Percentiles rank a stretch among this genome's conserved stretches.
phyloP scores from a whole-genome alignment of 2,113 vertebrate genomes.

The Myotis lucifugus region DNA sequence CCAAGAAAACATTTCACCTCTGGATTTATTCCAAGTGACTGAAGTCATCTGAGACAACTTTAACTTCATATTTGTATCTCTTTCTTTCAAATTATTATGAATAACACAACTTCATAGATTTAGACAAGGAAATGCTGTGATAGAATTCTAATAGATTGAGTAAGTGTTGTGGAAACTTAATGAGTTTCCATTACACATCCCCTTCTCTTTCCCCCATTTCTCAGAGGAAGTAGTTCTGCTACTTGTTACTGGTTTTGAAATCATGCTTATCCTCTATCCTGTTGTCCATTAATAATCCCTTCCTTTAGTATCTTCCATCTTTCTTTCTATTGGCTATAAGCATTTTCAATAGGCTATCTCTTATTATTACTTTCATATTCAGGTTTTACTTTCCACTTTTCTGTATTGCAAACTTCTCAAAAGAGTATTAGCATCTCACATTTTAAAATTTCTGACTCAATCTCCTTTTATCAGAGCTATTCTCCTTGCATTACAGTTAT shows the following conservation, averaged over 20 bases:
- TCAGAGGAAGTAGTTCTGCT: neutral
- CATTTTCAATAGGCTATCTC: neutral
- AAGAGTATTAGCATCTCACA: neutral
- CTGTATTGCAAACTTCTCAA: neutral
- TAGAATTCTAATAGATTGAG: neutral
- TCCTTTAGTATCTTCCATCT: neutral
- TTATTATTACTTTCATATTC: neutral
- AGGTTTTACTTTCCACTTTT: neutral
- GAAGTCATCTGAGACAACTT: neutral
- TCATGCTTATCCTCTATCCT: neutral
- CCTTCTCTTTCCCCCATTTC: neutral
- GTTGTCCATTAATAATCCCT: neutral
- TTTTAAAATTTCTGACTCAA: neutral
- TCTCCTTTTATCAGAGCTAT: neutral
- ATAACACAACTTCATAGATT: neutral
- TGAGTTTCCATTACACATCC: neutral
- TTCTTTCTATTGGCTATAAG: neutral
- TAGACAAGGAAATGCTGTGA: neutral
- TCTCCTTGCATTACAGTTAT: neutral
- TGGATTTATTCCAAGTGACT: neutral
- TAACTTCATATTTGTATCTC: neutral
- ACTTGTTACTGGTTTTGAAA: neutral
- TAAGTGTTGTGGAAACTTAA: neutral
- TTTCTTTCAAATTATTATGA: neutral
- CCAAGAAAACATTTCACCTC: neutral